Evolutionary conservation across 2,113 vertebrate species (phyloP).

Genomic region (Hyla sarda): DNA sequence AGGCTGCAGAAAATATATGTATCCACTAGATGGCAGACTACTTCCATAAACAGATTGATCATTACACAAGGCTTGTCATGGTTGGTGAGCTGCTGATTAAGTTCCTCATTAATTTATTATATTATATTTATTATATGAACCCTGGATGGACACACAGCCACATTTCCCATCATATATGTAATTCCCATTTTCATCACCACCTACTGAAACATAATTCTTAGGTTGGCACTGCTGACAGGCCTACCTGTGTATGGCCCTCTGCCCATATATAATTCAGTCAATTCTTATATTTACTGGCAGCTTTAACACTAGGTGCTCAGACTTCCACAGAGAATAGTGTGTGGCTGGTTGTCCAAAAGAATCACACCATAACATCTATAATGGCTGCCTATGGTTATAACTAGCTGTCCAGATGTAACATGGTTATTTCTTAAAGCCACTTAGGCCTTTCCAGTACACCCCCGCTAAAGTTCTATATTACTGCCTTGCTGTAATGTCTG

Average conservation of each 20-base stretch:
- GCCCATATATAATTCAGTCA: too few species aligned
- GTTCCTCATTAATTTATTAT: not conserved
- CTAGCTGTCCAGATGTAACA: not conserved
- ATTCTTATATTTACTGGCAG: not conserved
- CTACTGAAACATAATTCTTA: not conserved
- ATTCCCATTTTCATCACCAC: not conserved
- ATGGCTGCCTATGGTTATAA: not conserved
- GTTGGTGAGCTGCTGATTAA: not conserved
- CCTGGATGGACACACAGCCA: not conserved
- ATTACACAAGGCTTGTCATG: not conserved
- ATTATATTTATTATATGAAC: too few species aligned
- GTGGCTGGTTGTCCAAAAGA: not conserved
- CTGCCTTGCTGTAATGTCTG: too few species aligned
- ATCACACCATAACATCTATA: not conserved
- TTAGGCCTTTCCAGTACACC: too few species aligned
- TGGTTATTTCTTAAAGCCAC: too few species aligned
- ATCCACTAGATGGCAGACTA: conserved; percentile 30
- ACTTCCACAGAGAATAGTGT: not conserved
- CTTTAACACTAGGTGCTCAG: too few species aligned
- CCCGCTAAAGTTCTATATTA: too few species aligned
- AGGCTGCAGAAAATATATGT: not conserved
- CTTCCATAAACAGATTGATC: not conserved
- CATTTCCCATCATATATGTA: not conserved
- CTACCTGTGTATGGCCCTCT: not conserved
- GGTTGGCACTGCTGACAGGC: not conserved